phyloP scores from a whole-genome alignment of 92 coral and sea anemone genomes.

The Porites evermanni region DNA sequence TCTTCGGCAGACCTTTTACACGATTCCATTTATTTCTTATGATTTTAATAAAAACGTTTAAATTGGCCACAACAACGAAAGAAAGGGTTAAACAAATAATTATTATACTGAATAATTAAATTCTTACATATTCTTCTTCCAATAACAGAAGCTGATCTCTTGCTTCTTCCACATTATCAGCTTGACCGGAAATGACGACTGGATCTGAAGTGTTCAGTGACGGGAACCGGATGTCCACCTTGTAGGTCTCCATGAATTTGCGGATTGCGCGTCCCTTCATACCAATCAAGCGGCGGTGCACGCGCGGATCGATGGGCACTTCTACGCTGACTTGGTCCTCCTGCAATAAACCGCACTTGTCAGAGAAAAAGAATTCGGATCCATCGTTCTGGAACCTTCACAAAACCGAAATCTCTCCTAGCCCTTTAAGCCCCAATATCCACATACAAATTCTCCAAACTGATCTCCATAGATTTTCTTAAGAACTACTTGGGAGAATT shows the following conservation, averaged over 20 bases:
- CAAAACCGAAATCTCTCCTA: no score
- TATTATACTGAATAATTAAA: no score
- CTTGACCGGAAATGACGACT: conserved; percentile 89
- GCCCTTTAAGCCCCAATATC: no score
- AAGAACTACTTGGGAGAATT: no score
- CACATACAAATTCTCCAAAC: no score
- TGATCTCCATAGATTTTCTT: no score
- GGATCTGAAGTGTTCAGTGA: conserved; percentile 87
- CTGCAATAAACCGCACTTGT: conserved; percentile 31
- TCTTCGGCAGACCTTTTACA: no score
- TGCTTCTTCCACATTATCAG: conserved; percentile 95
- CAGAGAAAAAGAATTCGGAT: no score
- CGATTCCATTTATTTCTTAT: no score
- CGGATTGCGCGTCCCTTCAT: conserved; percentile 93
- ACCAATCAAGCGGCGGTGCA: conserved; percentile 97
- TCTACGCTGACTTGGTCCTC: conserved; percentile 94
- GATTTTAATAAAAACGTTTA: no score
- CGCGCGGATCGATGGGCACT: conserved; percentile 90
- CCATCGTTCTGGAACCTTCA: no score
- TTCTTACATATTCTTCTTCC: conserved; percentile 98
- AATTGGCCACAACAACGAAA: no score
- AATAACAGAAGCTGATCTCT: conserved; percentile 88
- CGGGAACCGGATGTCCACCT: conserved; percentile 98
- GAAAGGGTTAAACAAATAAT: not conserved
- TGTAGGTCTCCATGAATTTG: conserved; percentile 91